Base-by-base conservation (phyloP, 2,797 vertebrate species). In the Fistularia commersonii region DNA sequence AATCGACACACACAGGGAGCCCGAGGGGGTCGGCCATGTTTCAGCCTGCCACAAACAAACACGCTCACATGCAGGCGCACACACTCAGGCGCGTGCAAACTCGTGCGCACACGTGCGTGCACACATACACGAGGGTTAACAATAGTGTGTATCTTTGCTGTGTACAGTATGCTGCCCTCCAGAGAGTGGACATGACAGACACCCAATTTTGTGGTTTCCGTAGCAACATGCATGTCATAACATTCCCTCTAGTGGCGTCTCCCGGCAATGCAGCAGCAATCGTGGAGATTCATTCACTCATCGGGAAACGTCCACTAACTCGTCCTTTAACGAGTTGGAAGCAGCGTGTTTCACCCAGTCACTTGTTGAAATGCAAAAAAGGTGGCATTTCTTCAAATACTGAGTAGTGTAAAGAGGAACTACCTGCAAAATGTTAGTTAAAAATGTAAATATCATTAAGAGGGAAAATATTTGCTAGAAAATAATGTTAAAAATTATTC, bases 171-270 rank as follows among this genome's bases (percentile, higher is more conserved):
- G 42, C 51, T 60, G 32, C 40, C 48, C 67, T 43, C 61, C 8
- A 54, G 72, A 55, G 63, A 66, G 11, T 45, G 48, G 34, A 51
- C 39, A 58, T 44, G 69, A 78, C 77, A 77, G 65, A 51, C 48
- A 51, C 47, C 46, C 36, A 56, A 48, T 47, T 55, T 37, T 49
- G 12, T 50, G 31, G 72, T 86, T 77, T 69, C 82, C 61, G 81
- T 80, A 66, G 81, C 56, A 79, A 82, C 80, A 67, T 63, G 71
- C 72, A 71, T 82, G 81, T 86, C 81, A 85, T 68, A 80, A 80
- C 76, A 78, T 57, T 78, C 62, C 48, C 64, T 64, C 56, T 48
- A 45, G 11, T 64, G 53, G 53, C 51, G 38, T 78, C 73, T 59
- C 57, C 62, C 58, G 44, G 51, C 53, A 41, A 8, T 36, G 35